Percentiles rank a stretch among this genome's conserved stretches.
phyloP scores from a whole-genome alignment of 2,888 invertebrate species.

The Melieria crassipennis region DNA sequence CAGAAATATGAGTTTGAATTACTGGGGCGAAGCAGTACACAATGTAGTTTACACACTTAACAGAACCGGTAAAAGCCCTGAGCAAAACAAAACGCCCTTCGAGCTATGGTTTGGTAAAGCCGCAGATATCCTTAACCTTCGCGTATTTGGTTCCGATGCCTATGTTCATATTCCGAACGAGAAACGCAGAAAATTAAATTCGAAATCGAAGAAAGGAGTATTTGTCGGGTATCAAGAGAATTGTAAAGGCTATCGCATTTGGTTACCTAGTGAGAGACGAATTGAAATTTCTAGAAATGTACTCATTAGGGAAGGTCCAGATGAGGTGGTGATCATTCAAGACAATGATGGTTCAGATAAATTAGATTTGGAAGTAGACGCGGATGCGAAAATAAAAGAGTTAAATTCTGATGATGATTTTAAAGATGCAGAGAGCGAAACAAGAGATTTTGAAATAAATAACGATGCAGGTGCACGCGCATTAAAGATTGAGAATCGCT shows the following conservation, averaged over 20 bases:
- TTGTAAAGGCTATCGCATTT: constrained; percentile 50
- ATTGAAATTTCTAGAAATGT: not conserved
- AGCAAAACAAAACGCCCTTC: constrained; percentile 45
- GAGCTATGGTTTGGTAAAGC: constrained; percentile 45
- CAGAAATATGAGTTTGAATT: constrained; percentile 43
- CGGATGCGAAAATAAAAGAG: too few species aligned
- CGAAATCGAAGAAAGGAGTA: constrained; percentile 48
- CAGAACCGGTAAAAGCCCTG: constrained; percentile 46
- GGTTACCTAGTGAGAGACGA: not conserved
- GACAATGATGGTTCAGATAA: too few species aligned
- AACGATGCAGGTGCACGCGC: too few species aligned
- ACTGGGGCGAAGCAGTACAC: constrained; percentile 61
- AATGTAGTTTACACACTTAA: constrained; percentile 56
- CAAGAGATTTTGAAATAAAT: too few species aligned
- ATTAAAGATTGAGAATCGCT: too few species aligned
- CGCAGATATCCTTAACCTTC: constrained; percentile 25
- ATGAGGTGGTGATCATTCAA: too few species aligned
- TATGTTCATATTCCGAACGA: constrained; percentile 57
- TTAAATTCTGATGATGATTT: too few species aligned
- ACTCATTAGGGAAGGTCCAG: not conserved
- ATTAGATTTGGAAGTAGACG: too few species aligned
- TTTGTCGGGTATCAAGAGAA: constrained; percentile 50
- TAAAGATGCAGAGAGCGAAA: too few species aligned
- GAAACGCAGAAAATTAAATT: not conserved
- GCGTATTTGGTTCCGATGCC: constrained; percentile 59